Evolutionary conservation across 2,888 invertebrate genomes (phyloP).

Genomic region (Oscheius sp.): DNA sequence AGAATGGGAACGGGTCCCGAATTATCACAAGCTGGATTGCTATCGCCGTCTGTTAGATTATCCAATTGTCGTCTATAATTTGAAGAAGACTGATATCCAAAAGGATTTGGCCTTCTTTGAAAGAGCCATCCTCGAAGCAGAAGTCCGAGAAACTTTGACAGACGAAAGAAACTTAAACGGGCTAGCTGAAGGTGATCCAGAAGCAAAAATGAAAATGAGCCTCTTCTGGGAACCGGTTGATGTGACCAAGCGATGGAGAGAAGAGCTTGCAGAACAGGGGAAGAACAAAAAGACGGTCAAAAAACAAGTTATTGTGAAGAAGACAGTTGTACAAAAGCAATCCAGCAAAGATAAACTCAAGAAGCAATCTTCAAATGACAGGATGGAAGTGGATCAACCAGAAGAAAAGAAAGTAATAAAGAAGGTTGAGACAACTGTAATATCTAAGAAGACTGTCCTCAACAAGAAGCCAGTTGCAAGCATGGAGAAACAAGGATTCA

Average conservation of each 20-base stretch:
- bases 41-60: background rate
- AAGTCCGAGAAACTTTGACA: background rate
- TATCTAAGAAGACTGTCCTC: no score
- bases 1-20: background rate
- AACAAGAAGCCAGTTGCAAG: no score
- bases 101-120: conserved; percentile 17
- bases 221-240: background rate
- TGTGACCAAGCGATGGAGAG: background rate
- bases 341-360: background rate
- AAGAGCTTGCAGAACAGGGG: background rate
- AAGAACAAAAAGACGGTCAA: background rate
- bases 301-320: background rate
- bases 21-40: conserved; percentile 3
- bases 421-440: background rate
- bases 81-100: background rate
- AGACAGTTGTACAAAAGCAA: background rate
- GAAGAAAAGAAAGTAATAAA: background rate
- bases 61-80: conserved; percentile 16
- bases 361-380: background rate
- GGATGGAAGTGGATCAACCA: background rate
- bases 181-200: background rate
- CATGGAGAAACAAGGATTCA: no score
- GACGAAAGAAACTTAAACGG: background rate
- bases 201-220: background rate
- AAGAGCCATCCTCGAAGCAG: background rate